Evolutionary conservation across 2,888 invertebrate genomes (phyloP), one percentile per base, ranked within the genome.

Genomic region (Metellina segmentata): DNA sequence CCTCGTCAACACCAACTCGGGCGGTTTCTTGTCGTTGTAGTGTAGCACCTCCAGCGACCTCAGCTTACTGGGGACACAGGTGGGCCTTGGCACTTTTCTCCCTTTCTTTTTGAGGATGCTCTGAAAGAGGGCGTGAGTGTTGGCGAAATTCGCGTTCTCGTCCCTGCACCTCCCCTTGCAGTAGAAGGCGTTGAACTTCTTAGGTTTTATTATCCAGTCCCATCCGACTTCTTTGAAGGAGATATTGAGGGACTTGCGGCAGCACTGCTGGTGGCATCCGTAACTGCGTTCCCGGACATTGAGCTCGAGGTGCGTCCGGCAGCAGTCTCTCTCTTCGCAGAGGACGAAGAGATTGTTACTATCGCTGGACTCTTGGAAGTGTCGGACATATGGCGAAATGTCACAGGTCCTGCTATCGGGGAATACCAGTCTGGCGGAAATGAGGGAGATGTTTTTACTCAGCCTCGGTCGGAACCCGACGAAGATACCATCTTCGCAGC

Each of bases 101-200:
- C 96, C 96, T 94, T 96, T 96, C 94, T 96, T 96, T 96, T 96
- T 96, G 93, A 97, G 96, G 9, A 97, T 95, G 93, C 96, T 96
- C 94, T 97, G 97, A 81, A 97, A 95, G 34, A 97, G 95, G 0
- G 97, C 97, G 94, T 97, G 97, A 94, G 97, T 96, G 93, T 96
- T 96, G 0, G 97, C 97, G 13, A 96, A 96, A 94, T 97, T 96
- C 7, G 87, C 81, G 11, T 75, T 74, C 94, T 96, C 97, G 7
- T 96, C 95, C 0, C 96, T 96, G n/a, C n/a, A n/a, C n/a, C n/a
- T n/a, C n/a, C n/a, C n/a, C n/a, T n/a, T n/a, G n/a, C n/a, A n/a
- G n/a, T 96, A 97, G 16, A 97, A 97, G 0, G 97, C 97, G 94
- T 97, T 97, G 94, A 97, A 97, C 19, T 95, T 95, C 94, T 96